These are phyloP conservation scores for Calcarius lapponicus DNA, from an alignment of 2,797 vertebrate species.

Conservation along the genomic window DNA sequence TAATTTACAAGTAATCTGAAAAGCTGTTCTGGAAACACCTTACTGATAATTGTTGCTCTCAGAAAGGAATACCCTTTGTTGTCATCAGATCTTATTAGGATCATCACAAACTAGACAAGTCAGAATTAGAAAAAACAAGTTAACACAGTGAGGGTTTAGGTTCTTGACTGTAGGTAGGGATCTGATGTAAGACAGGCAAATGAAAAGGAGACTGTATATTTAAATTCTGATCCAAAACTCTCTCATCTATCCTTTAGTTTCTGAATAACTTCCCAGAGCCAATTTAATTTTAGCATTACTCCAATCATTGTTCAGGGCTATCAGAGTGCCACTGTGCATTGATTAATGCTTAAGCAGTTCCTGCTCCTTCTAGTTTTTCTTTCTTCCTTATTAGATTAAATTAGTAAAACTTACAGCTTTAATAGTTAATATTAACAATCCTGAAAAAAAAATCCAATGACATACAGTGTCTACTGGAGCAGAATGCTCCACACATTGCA, in stretches of 20 bases:
- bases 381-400: not conserved
- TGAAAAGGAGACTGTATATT: not conserved
- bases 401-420: not conserved
- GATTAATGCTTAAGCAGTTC: not conserved
- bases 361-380: not conserved
- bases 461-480: not conserved
- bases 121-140: not conserved
- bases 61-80: not conserved
- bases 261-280: not conserved
- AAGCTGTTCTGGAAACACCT: not conserved
- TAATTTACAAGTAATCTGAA: not conserved
- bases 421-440: not conserved
- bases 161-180: not conserved
- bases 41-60: not conserved
- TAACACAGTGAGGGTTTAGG: not conserved
- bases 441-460: not conserved
- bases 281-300: not conserved
- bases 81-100: not conserved
- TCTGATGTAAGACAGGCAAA: not conserved
- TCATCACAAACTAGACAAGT: not conserved
- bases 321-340: not conserved
- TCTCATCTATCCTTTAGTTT: not conserved
- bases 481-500: not conserved
- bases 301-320: not conserved
- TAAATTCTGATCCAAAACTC: not conserved